A percentile compares a stretch with the other conserved stretches of the same genome.
phyloP scores from a whole-genome alignment of 2,113 vertebrate genomes.

The Nibea albiflora region DNA sequence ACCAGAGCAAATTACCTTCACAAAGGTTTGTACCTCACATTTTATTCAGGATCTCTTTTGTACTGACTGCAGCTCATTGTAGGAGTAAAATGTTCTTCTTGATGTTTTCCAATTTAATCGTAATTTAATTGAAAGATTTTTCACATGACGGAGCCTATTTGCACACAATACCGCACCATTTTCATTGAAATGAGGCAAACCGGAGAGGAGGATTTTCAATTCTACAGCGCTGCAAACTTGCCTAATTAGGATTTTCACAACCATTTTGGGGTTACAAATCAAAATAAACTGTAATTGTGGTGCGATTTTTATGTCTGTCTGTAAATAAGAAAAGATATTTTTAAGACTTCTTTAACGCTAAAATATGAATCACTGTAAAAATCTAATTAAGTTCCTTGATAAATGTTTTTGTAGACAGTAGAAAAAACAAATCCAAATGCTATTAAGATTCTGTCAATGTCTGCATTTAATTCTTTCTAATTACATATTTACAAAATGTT shows the following conservation, averaged over 20 bases:
- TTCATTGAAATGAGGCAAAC: constrained; percentile 25
- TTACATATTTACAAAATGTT: neutral
- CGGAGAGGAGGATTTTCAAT: constrained; percentile 6
- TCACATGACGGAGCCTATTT: neutral
- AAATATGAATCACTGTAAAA: neutral
- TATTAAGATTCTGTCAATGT: neutral
- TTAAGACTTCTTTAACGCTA: neutral
- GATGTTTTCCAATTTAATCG: constrained; percentile 14
- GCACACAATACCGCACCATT: constrained; percentile 8
- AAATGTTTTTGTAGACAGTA: neutral
- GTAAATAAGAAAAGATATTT: neutral
- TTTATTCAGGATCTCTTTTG: constrained; percentile 16
- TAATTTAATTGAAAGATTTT: constrained; percentile 12
- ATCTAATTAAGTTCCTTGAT: neutral
- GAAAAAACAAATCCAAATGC: neutral
- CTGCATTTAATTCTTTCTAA: neutral
- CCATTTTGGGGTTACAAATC: constrained; percentile 3
- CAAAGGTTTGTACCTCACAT: neutral
- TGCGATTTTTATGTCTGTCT: neutral
- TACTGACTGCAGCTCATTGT: neutral
- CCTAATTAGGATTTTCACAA: constrained; percentile 8
- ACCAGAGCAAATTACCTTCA: neutral
- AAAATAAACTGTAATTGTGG: constrained; percentile 11
- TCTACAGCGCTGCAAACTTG: constrained; percentile 6
- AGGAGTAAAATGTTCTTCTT: constrained; percentile 3